These are phyloP conservation scores for Alouatta palliata DNA, from an alignment of 2,113 vertebrate genomes.

Conservation along the genomic window DNA sequence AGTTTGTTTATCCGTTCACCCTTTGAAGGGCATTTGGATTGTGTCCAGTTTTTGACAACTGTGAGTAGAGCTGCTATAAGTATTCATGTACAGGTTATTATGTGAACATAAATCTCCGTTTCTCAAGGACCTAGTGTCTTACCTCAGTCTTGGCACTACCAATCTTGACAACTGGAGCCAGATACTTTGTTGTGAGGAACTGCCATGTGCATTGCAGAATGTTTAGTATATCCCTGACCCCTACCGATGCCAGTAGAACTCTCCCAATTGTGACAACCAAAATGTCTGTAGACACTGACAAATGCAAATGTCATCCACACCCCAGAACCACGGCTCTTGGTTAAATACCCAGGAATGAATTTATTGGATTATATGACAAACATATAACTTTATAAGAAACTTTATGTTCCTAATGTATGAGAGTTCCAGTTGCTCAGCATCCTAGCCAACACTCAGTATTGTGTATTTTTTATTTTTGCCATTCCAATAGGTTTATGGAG, in stretches of 20 bases:
- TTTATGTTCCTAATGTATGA: not conserved
- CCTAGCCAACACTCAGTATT: not conserved
- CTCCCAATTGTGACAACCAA: not conserved
- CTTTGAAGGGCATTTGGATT: not conserved
- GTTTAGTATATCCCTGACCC: not conserved
- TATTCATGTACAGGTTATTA: not conserved
- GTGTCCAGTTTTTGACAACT: not conserved
- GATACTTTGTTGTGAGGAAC: not conserved
- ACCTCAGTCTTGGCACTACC: not conserved
- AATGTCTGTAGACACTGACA: not conserved
- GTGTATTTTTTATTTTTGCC: not conserved
- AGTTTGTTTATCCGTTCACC: not conserved
- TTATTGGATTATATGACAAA: not conserved
- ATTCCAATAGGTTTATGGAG: not conserved
- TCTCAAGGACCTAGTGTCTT: not conserved
- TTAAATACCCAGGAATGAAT: not conserved
- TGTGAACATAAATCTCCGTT: not conserved
- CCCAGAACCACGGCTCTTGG: not conserved
- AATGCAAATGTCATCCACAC: not conserved
- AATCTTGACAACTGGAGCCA: not conserved
- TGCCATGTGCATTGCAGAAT: not conserved
- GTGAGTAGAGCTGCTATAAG: not conserved
- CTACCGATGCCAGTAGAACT: not conserved
- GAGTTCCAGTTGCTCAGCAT: not conserved
- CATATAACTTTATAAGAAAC: not conserved